These are phyloP conservation scores for Smutsia temminckii DNA, from an alignment of 2,797 vertebrate genomes.

Conservation along the genomic window DNA sequence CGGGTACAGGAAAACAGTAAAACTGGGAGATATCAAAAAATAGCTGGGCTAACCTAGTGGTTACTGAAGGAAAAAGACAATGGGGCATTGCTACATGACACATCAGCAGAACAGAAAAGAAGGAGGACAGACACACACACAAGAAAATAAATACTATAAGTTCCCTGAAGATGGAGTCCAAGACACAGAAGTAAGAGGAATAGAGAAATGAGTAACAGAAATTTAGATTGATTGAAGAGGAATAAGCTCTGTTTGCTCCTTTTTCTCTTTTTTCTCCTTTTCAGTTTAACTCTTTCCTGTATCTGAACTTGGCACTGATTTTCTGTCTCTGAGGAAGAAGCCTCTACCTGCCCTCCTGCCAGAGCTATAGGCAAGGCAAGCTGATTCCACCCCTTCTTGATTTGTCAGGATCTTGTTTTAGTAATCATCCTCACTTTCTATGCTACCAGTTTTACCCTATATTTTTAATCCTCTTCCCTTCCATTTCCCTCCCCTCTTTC, in stretches of 20 bases:
- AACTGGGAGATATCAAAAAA: neutral
- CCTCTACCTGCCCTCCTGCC: neutral
- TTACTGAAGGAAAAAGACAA: neutral
- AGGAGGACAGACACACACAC: neutral
- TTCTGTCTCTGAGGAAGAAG: neutral
- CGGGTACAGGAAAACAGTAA: neutral
- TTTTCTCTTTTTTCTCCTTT: slow-evolving; percentile 42
- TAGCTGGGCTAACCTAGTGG: neutral
- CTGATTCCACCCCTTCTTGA: neutral
- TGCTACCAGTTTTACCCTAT: neutral
- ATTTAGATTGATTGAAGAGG: neutral
- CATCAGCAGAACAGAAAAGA: neutral
- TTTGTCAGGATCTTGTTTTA: neutral
- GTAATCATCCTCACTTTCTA: neutral
- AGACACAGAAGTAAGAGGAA: neutral
- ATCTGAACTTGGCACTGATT: neutral
- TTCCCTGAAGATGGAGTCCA: slow-evolving; percentile 47
- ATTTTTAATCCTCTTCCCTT: neutral
- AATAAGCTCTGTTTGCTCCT: neutral
- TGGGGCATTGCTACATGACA: neutral
- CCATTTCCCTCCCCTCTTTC: neutral
- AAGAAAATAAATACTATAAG: neutral
- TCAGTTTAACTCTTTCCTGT: neutral
- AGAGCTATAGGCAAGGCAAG: neutral
- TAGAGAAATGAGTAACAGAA: neutral